Evolutionary conservation across 2,888 invertebrate genomes (phyloP).

Genomic region (Gasteruption jaculator): DNA sequence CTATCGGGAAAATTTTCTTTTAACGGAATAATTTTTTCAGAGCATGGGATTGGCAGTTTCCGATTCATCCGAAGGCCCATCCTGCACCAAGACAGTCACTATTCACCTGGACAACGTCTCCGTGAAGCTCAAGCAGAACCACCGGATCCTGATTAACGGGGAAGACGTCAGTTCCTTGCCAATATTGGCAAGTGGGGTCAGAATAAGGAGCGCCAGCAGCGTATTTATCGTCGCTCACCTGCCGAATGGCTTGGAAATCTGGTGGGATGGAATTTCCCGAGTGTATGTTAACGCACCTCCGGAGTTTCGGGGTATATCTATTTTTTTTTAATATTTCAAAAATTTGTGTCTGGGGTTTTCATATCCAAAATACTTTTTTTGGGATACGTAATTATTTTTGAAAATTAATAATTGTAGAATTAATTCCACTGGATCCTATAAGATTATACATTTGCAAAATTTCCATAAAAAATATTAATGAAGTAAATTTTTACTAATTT

Average conservation of each 20-base stretch:
- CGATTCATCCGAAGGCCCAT: conserved; percentile 59
- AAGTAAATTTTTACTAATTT: neutral
- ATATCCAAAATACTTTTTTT: too few species aligned
- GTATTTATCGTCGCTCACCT: conserved; percentile 70
- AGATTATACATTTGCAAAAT: too few species aligned
- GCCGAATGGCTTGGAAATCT: conserved; percentile 70
- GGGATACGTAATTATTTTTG: too few species aligned
- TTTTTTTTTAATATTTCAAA: neutral
- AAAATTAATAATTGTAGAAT: too few species aligned
- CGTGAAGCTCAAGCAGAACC: conserved; percentile 74
- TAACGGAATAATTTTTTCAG: conserved; percentile 40
- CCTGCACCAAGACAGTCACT: conserved; percentile 79
- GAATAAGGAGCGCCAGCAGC: conserved; percentile 73
- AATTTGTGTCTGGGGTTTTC: neutral
- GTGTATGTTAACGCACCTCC: conserved; percentile 80
- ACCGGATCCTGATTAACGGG: conserved; percentile 66
- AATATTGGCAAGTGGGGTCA: conserved; percentile 58
- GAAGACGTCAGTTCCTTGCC: conserved; percentile 66
- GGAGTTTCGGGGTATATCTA: conserved; percentile 56
- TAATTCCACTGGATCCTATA: too few species aligned
- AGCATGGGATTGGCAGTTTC: conserved; percentile 63
- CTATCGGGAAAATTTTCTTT: neutral
- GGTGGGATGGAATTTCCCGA: conserved; percentile 87
- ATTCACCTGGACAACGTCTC: conserved; percentile 55
- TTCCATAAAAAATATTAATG: too few species aligned